Percentiles rank a stretch among this genome's conserved stretches.
Evolutionary conservation across 1,140 invertebrate genomes (phyloP).

Genomic region (Cataglyphis hispanica): DNA sequence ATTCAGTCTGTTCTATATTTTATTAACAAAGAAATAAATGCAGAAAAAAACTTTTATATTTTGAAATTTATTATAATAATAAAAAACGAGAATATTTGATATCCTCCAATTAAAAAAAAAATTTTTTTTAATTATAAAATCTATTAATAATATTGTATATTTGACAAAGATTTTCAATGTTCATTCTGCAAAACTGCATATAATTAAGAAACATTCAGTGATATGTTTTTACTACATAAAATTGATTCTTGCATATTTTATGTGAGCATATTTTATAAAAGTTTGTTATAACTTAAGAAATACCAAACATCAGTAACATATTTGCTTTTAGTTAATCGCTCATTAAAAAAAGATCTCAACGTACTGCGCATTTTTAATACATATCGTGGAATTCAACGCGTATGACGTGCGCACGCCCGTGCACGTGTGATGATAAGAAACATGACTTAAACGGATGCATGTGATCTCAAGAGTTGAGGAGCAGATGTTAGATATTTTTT

Average conservation of each 20-base stretch:
- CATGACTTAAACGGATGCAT: constrained; percentile 53
- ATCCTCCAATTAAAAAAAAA: background rate
- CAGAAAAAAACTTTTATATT: constrained; percentile 1
- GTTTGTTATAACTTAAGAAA: background rate
- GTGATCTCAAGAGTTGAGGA: constrained; percentile 62
- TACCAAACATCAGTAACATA: background rate
- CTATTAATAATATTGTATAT: background rate
- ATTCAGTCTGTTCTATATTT: constrained; percentile 27
- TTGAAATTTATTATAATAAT: background rate
- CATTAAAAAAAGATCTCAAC: constrained; percentile 25
- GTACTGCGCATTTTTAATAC: constrained; percentile 42
- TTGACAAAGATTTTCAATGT: background rate
- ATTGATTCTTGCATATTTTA: constrained; percentile 7
- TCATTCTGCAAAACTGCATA: background rate
- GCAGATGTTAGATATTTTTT: background rate
- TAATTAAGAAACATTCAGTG: background rate
- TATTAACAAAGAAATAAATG: background rate
- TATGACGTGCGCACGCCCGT: constrained; percentile 54
- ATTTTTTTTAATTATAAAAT: background rate
- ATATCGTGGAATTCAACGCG: constrained; percentile 51
- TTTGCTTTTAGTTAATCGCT: background rate
- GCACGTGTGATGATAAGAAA: constrained; percentile 56
- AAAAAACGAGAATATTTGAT: background rate
- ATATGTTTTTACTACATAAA: constrained; percentile 23
- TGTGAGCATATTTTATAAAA: constrained; percentile 16